phyloP scores from a whole-genome alignment of 2,888 invertebrate species.

The Athetis lepigone region DNA sequence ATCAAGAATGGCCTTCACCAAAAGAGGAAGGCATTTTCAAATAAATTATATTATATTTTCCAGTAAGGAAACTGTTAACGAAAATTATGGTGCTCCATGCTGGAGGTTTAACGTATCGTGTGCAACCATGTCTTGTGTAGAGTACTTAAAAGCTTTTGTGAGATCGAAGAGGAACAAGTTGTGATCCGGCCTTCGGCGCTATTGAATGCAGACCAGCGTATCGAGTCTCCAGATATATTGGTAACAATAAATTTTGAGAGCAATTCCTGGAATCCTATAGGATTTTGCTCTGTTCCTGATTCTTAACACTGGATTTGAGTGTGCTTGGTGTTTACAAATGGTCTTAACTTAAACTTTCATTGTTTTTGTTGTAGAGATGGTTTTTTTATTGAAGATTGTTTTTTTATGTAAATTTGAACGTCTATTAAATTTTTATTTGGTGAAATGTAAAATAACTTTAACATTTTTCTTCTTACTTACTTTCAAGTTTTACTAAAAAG shows the following conservation, averaged over 20 bases:
- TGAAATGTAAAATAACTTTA: no score
- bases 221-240: slow-evolving; percentile 59
- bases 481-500: no score
- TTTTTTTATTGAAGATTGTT: slow-evolving; percentile 1
- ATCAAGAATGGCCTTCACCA: slow-evolving; percentile 40
- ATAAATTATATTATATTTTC: slow-evolving; percentile 71
- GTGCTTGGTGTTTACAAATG: slow-evolving; percentile 41
- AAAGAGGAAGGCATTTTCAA: slow-evolving; percentile 65
- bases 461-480: no score
- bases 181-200: slow-evolving; percentile 64
- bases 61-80: slow-evolving; percentile 75
- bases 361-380: slow-evolving; percentile 9
- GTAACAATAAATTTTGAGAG: slow-evolving; percentile 58
- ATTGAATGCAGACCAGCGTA: slow-evolving; percentile 61
- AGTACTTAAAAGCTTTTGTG: slow-evolving; percentile 75
- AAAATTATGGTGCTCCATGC: slow-evolving; percentile 73
- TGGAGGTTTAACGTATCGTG: slow-evolving; percentile 68
- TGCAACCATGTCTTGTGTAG: slow-evolving; percentile 66
- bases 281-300: slow-evolving; percentile 56
- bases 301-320: slow-evolving; percentile 49
- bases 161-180: slow-evolving; percentile 66
- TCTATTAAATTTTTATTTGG: not conserved
- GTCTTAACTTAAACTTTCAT: slow-evolving; percentile 29
- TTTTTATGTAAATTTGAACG: not conserved
- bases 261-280: slow-evolving; percentile 56